phyloP scores from a whole-genome alignment of 2,113 vertebrate species.

The Ranitomeya variabilis region DNA sequence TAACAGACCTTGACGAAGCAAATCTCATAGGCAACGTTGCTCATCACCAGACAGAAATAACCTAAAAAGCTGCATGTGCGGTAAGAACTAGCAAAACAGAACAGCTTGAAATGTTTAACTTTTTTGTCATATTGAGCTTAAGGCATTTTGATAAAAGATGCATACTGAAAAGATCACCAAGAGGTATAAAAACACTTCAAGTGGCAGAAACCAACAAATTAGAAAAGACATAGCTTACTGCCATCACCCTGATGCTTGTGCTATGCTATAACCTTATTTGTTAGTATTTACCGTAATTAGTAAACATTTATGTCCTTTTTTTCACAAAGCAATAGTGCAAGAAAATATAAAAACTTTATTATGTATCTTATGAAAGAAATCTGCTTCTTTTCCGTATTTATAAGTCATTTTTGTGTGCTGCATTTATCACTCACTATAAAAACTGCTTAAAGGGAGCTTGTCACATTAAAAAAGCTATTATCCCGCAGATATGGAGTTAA shows the following conservation, averaged over 20 bases:
- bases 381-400: too few relatives aligned
- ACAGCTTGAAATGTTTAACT: slow-evolving; percentile 55
- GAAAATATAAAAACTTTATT: too few relatives aligned
- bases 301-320: too few relatives aligned
- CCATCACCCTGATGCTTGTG: slow-evolving; percentile 8
- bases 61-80: slow-evolving; percentile 44
- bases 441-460: too few relatives aligned
- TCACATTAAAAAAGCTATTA: too few relatives aligned
- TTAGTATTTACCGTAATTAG: background rate
- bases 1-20: slow-evolving; percentile 57
- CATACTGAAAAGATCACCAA: slow-evolving; percentile 35
- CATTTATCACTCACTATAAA: too few relatives aligned
- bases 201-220: slow-evolving; percentile 9
- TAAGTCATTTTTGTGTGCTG: too few relatives aligned
- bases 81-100: slow-evolving; percentile 45
- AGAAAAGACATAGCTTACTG: slow-evolving; percentile 9
- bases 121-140: slow-evolving; percentile 52
- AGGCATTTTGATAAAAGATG: slow-evolving; percentile 50
- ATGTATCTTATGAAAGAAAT: too few relatives aligned
- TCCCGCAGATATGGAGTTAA: too few relatives aligned
- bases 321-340: too few relatives aligned
- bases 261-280: slow-evolving; percentile 7
- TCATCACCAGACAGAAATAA: slow-evolving; percentile 50
- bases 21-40: slow-evolving; percentile 43
- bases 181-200: slow-evolving; percentile 39